Conservation (phyloP, 1,140 invertebrate genomes). For the Caenorhabditis tropicalis region DNA sequence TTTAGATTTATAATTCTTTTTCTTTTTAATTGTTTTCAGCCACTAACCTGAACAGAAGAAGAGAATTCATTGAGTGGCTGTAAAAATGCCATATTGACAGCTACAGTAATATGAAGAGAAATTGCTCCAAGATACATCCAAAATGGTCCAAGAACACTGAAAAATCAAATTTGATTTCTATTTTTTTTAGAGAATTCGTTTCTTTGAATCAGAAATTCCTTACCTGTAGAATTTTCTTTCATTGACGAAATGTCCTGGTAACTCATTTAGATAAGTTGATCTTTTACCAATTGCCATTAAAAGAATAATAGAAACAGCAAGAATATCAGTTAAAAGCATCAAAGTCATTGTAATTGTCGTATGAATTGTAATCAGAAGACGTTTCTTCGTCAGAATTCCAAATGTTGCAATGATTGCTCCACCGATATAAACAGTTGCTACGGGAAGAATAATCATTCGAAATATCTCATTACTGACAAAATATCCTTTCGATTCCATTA, state of each 20-base stretch:
- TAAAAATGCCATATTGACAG: slow-evolving; percentile 53
- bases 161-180: not conserved
- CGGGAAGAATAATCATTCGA: slow-evolving; percentile 1
- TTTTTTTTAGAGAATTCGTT: no score
- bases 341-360: slow-evolving; percentile 17
- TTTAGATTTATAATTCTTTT: not conserved
- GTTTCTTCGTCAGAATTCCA: not conserved
- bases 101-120: slow-evolving; percentile 54
- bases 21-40: no score
- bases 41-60: not conserved
- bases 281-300: slow-evolving; percentile 47
- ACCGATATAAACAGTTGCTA: slow-evolving; percentile 23
- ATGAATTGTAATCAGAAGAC: not conserved
- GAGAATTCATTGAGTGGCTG: slow-evolving; percentile 33
- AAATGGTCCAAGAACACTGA: slow-evolving; percentile 51
- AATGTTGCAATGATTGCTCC: slow-evolving; percentile 5
- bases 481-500: slow-evolving; percentile 20
- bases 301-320: slow-evolving; percentile 43
- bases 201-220: no score
- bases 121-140: slow-evolving; percentile 57
- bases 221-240: slow-evolving; percentile 37
- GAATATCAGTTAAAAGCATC: slow-evolving; percentile 41
- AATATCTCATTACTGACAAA: not conserved
- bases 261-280: not conserved
- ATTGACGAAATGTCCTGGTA: not conserved